Conservation (phyloP, 2,113 vertebrate genomes). For the Oxyura jamaicensis region DNA sequence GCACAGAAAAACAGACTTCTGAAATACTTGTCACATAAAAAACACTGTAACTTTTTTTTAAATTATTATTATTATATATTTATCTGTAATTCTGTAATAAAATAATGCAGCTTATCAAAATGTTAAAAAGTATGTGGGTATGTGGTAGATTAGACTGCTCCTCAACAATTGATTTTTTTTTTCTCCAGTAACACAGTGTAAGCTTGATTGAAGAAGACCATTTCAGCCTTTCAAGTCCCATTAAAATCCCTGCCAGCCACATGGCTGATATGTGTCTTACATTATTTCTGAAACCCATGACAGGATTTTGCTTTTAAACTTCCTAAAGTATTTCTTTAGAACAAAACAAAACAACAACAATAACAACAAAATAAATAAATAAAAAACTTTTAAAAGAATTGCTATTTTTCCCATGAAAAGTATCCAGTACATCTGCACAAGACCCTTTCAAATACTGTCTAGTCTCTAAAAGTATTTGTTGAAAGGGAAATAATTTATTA, state of each 20-base stretch:
- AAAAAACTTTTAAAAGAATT: not conserved
- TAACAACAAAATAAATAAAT: too few relatives aligned
- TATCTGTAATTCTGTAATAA: not conserved
- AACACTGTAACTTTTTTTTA: not conserved
- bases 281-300: not conserved
- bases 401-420: not conserved
- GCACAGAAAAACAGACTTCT: not conserved
- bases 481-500: not conserved
- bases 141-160: not conserved
- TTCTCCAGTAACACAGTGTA: not conserved
- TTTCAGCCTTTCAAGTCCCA: conserved; percentile 4
- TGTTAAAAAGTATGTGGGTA: not conserved
- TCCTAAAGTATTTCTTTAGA: too few relatives aligned
- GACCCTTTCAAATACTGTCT: too few relatives aligned
- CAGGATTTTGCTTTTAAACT: not conserved
- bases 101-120: not conserved
- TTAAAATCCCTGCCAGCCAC: not conserved
- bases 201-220: not conserved
- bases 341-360: too few relatives aligned
- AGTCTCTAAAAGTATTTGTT: not conserved
- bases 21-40: not conserved
- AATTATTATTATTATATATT: too few relatives aligned
- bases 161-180: not conserved
- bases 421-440: fast-evolving
- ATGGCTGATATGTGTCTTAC: not conserved